A percentile compares a stretch with the other conserved stretches of the same genome.
These are phyloP conservation scores for Sesia bembeciformis DNA, from an alignment of 2,888 invertebrate species.

Conservation along the genomic window DNA sequence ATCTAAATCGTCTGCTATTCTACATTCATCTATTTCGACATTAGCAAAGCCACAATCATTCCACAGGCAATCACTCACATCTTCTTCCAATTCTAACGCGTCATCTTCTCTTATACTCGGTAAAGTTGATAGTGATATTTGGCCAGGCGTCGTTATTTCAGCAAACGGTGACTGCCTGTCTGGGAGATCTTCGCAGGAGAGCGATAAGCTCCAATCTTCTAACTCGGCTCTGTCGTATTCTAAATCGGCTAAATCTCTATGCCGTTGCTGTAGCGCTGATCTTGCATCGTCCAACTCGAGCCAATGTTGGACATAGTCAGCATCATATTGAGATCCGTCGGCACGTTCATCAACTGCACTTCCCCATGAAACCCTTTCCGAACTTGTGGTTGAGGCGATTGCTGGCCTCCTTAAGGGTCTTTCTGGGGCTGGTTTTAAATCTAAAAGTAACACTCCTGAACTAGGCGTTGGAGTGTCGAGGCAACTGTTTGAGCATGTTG, in stretches of 20 bases:
- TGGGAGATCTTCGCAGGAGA: conserved; percentile 81
- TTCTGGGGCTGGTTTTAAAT: conserved; percentile 73
- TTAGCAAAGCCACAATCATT: conserved; percentile 82
- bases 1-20: conserved; percentile 62
- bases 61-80: conserved; percentile 83
- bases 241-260: conserved; percentile 79
- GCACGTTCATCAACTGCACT: conserved; percentile 74
- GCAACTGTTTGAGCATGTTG: conserved; percentile 68
- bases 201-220: conserved; percentile 85
- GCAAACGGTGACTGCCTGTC: conserved; percentile 69
- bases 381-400: conserved; percentile 65
- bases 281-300: conserved; percentile 81
- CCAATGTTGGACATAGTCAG: conserved; percentile 85
- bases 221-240: conserved; percentile 85
- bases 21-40: conserved; percentile 79
- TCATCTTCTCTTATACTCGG: conserved; percentile 85
- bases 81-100: conserved; percentile 81
- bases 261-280: conserved; percentile 79
- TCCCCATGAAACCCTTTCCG: conserved; percentile 74
- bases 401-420: conserved; percentile 75
- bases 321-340: conserved; percentile 78
- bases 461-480: conserved; percentile 76
- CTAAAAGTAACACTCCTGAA: conserved; percentile 76
- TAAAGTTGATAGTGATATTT: conserved; percentile 77
- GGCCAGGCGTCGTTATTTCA: conserved; percentile 75